Conservation (phyloP, 2,113 vertebrate genomes). For the Chaetorhynchus papuensis region DNA sequence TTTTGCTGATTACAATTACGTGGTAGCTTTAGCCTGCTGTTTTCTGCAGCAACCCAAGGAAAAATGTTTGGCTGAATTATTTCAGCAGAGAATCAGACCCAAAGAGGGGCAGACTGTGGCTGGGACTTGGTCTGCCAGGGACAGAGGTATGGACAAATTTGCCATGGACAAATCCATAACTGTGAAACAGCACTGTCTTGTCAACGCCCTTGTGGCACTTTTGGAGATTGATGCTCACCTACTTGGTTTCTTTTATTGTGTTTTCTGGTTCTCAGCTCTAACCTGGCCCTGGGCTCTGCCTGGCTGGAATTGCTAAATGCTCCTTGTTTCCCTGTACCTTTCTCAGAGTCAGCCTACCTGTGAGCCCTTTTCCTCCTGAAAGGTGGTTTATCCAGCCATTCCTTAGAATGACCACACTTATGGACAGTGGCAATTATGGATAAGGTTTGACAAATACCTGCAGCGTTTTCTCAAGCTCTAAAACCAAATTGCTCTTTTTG, state of each 20-base stretch:
- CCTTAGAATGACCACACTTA: neutral
- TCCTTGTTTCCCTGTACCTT: neutral
- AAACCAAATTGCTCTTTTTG: neutral
- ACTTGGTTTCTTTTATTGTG: neutral
- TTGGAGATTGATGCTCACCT: neutral
- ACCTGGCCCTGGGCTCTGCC: neutral
- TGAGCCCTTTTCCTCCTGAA: neutral
- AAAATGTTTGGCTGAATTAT: neutral
- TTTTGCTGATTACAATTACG: neutral
- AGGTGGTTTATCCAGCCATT: neutral
- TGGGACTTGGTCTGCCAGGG: neutral
- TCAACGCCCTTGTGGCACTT: neutral
- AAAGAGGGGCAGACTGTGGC: neutral
- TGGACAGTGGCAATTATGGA: rapidly evolving
- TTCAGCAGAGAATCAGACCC: neutral
- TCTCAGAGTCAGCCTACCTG: neutral
- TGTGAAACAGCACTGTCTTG: neutral
- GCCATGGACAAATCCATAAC: neutral
- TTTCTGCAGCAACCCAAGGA: neutral
- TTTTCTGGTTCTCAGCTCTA: neutral
- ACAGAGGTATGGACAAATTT: neutral
- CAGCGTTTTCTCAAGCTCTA: neutral
- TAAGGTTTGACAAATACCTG: neutral
- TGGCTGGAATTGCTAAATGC: neutral
- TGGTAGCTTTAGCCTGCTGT: neutral